Conservation (phyloP, 2,888 invertebrate species). For the Furcula furcula region DNA sequence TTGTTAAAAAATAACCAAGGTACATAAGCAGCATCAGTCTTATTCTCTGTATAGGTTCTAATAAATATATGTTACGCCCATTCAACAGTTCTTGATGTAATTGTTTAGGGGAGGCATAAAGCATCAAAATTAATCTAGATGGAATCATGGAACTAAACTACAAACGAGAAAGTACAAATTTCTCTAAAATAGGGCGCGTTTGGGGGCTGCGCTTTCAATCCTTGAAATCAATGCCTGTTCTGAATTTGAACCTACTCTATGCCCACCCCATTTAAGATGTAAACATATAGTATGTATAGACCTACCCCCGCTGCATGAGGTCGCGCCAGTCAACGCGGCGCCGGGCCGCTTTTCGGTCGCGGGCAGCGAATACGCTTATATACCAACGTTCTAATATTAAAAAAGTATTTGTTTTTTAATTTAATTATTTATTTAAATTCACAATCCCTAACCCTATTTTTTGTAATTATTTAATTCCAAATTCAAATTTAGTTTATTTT, state of each 20-base stretch:
- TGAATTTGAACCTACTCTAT: slow-evolving; percentile 39
- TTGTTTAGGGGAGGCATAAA: too few relatives aligned
- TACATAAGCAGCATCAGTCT: too few relatives aligned
- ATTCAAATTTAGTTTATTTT: slow-evolving; percentile 2
- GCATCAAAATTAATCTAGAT: too few relatives aligned
- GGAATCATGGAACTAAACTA: too few relatives aligned
- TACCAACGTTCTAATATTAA: slow-evolving; percentile 23
- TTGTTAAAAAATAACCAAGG: too few relatives aligned
- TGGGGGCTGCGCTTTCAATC: background rate
- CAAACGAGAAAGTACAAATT: too few relatives aligned
- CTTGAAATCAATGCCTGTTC: background rate
- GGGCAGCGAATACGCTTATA: slow-evolving; percentile 24
- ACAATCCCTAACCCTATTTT: slow-evolving; percentile 1
- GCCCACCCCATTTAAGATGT: slow-evolving; percentile 73
- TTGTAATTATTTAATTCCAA: background rate
- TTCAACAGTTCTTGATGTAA: too few relatives aligned
- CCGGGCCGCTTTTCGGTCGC: slow-evolving; percentile 56
- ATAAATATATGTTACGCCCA: too few relatives aligned
- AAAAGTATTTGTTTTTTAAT: slow-evolving; percentile 23
- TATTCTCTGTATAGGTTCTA: too few relatives aligned
- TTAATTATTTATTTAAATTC: slow-evolving; percentile 10
- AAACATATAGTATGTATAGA: slow-evolving; percentile 76
- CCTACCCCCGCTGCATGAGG: slow-evolving; percentile 42
- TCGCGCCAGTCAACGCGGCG: slow-evolving; percentile 66
- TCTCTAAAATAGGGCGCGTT: too few relatives aligned